phyloP scores from a whole-genome alignment of 2,888 invertebrate genomes.

The Drosophila glabriapex region DNA sequence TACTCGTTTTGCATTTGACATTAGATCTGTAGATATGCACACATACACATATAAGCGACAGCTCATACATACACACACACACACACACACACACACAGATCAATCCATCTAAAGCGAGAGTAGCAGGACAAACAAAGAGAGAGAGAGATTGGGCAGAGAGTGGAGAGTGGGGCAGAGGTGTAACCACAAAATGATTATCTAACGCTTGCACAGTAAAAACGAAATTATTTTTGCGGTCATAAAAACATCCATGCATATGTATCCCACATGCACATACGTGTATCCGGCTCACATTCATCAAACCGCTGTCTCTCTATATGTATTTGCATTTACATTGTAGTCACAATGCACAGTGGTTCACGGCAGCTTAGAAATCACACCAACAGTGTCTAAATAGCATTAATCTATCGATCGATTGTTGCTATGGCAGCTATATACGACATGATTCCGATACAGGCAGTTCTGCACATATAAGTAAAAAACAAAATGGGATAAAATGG shows the following conservation, averaged over 20 bases:
- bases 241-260: slow-evolving; percentile 49
- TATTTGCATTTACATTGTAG: slow-evolving; percentile 67
- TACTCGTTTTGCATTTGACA: slow-evolving; percentile 50
- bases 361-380: background rate
- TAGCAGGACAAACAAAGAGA: background rate
- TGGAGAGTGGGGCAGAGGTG: slow-evolving; percentile 8
- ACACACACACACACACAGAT: slow-evolving; percentile 13
- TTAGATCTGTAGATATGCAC: slow-evolving; percentile 20
- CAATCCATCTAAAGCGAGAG: slow-evolving; percentile 1
- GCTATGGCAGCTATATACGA: background rate
- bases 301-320: slow-evolving; percentile 40
- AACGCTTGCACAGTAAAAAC: slow-evolving; percentile 77
- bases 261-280: slow-evolving; percentile 25
- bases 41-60: background rate
- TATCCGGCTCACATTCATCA: slow-evolving; percentile 67
- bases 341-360: slow-evolving; percentile 50
- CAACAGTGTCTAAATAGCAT: background rate
- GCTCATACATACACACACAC: no score
- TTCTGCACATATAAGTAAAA: background rate
- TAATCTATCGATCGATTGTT: background rate
- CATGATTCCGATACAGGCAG: background rate
- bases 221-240: slow-evolving; percentile 74
- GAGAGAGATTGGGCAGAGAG: background rate
- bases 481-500: fast-evolving
- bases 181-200: slow-evolving; percentile 74